These are phyloP conservation scores for Theretra japonica DNA, from an alignment of 2,888 invertebrate genomes.

Conservation along the genomic window DNA sequence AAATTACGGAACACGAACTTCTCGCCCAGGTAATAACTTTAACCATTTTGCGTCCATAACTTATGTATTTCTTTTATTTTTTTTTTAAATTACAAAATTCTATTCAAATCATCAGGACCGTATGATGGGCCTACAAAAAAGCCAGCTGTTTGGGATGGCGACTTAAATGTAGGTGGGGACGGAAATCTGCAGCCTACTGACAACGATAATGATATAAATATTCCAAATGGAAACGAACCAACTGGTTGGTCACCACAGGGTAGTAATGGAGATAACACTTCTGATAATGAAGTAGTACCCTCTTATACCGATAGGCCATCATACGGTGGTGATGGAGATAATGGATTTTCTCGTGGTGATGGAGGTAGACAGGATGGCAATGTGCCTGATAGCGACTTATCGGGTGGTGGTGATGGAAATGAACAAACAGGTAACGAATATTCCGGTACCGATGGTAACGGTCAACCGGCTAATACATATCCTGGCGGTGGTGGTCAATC, in stretches of 20 bases:
- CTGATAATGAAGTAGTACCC: not conserved
- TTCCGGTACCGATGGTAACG: not conserved
- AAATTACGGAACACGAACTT: too few species aligned
- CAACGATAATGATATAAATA: not conserved
- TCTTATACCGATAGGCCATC: not conserved
- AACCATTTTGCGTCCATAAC: not conserved
- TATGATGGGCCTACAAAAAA: conserved; percentile 17
- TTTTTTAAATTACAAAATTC: conserved; percentile 14
- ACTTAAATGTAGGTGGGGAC: conserved; percentile 4
- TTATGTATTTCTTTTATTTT: not conserved
- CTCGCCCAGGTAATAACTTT: conserved; percentile 1
- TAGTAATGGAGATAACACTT: not conserved
- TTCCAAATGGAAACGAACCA: not conserved
- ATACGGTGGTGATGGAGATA: not conserved
- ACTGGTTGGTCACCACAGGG: not conserved
- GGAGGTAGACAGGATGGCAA: conserved; percentile 1
- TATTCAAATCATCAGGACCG: conserved; percentile 25
- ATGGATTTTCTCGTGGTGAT: not conserved
- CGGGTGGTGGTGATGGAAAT: not conserved
- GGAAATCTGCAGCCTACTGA: not conserved
- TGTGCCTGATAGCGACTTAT: not conserved
- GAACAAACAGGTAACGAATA: not conserved
- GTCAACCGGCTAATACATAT: not conserved
- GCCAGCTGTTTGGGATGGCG: not conserved
- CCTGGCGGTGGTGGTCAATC: not conserved